These are phyloP conservation scores for Hippocampus barbouri DNA, from an alignment of 2,113 vertebrate genomes.

Conservation along the genomic window DNA sequence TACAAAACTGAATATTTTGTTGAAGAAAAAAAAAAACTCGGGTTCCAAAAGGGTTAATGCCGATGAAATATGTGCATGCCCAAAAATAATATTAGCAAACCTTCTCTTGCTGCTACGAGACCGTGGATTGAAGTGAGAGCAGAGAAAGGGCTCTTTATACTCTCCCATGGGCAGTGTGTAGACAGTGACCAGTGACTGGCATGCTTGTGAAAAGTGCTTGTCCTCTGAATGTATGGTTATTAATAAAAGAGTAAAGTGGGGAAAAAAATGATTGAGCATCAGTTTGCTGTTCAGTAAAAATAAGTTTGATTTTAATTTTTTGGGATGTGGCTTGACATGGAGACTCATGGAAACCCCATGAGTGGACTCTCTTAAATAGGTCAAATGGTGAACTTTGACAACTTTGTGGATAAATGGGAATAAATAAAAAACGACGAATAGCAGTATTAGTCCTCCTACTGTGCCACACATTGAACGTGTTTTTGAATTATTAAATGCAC, in stretches of 20 bases:
- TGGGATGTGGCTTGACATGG: neutral
- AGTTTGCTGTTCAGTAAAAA: neutral
- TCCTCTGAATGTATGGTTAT: slow-evolving; percentile 17
- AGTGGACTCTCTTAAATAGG: neutral
- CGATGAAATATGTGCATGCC: slow-evolving; percentile 16
- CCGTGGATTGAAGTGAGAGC: slow-evolving; percentile 22
- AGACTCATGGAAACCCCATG: neutral
- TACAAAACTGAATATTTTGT: too few species aligned
- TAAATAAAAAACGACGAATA: neutral
- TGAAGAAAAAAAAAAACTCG: too few species aligned
- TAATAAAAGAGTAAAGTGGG: neutral
- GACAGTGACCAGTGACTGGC: slow-evolving; percentile 57
- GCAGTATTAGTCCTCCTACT: too few species aligned
- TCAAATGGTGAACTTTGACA: neutral
- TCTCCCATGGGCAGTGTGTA: slow-evolving; percentile 48
- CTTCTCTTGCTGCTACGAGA: slow-evolving; percentile 38
- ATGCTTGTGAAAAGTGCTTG: slow-evolving; percentile 69
- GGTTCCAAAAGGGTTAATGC: slow-evolving; percentile 1
- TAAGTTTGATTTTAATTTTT: neutral
- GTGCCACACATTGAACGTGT: too few species aligned
- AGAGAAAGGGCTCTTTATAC: slow-evolving; percentile 72
- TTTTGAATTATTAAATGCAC: too few species aligned
- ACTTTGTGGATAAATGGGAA: neutral
- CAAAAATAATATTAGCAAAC: slow-evolving; percentile 45
- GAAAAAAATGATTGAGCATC: neutral